Conservation (phyloP, 2,888 invertebrate genomes). For the Drosophila niveifrons region DNA sequence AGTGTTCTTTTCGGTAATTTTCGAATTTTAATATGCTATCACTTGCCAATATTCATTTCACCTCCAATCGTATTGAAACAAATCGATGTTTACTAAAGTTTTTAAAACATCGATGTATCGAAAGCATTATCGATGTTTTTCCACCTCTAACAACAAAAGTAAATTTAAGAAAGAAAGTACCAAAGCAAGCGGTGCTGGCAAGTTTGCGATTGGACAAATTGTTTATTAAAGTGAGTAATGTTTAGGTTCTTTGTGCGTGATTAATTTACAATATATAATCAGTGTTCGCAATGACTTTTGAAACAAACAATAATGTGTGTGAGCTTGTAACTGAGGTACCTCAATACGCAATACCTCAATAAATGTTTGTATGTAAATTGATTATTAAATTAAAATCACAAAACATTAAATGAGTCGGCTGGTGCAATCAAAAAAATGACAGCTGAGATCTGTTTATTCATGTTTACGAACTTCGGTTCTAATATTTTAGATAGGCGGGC, state of each 20-base stretch:
- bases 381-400: slow-evolving; percentile 34
- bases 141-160: slow-evolving; percentile 28
- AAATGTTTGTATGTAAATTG: slow-evolving; percentile 18
- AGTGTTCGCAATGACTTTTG: not conserved
- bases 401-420: slow-evolving; percentile 19
- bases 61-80: too few relatives aligned
- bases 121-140: not conserved
- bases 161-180: slow-evolving; percentile 35
- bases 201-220: slow-evolving; percentile 39
- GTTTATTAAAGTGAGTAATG: slow-evolving; percentile 56
- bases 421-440: slow-evolving; percentile 6
- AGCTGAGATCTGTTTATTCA: not conserved
- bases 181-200: slow-evolving; percentile 26
- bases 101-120: not conserved
- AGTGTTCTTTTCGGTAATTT: too few relatives aligned
- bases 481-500: not conserved
- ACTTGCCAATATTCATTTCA: too few relatives aligned
- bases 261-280: slow-evolving; percentile 25
- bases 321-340: slow-evolving; percentile 21
- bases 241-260: slow-evolving; percentile 12
- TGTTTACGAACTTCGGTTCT: slow-evolving; percentile 21
- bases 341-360: slow-evolving; percentile 14
- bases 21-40: too few relatives aligned
- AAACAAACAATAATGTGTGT: slow-evolving; percentile 8
- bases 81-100: too few relatives aligned